A percentile compares a stretch with the other conserved stretches of the same genome.
phyloP scores from a whole-genome alignment of 2,797 vertebrate species.

The Enteromius anoplus region DNA sequence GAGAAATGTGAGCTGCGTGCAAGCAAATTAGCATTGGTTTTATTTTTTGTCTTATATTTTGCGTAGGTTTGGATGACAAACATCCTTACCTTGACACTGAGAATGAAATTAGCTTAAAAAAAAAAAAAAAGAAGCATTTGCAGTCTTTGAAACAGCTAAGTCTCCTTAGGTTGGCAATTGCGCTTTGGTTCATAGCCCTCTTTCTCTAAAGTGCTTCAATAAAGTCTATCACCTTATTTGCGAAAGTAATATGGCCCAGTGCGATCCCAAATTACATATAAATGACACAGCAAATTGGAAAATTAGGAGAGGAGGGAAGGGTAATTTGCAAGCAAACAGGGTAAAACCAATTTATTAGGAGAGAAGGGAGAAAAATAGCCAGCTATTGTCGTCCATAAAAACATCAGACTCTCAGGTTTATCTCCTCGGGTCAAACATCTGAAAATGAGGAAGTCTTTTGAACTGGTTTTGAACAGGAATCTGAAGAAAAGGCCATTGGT shows the following conservation, averaged over 20 bases:
- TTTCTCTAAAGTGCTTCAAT: constrained; percentile 74
- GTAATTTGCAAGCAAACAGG: constrained; percentile 82
- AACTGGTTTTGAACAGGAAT: not conserved
- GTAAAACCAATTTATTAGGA: constrained; percentile 85
- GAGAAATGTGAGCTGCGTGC: constrained; percentile 64
- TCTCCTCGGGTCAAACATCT: not conserved
- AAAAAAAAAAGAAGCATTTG: not conserved
- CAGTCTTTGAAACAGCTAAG: constrained; percentile 63
- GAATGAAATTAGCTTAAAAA: constrained; percentile 68
- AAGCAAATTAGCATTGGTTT: constrained; percentile 65
- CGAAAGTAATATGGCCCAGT: constrained; percentile 77
- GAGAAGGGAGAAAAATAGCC: constrained; percentile 67
- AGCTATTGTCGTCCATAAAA: constrained; percentile 65
- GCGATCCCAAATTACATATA: constrained; percentile 80
- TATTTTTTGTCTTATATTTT: constrained; percentile 60
- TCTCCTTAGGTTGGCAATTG: constrained; percentile 69
- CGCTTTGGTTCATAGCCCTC: constrained; percentile 70
- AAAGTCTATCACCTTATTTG: constrained; percentile 80
- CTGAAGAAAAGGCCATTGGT: constrained; percentile 1
- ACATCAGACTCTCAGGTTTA: constrained; percentile 58
- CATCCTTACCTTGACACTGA: constrained; percentile 68
- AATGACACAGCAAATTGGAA: constrained; percentile 87
- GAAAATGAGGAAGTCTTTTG: not conserved
- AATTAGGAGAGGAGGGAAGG: constrained; percentile 81
- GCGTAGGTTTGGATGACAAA: constrained; percentile 55